A percentile compares a stretch with the other conserved stretches of the same genome.
Evolutionary conservation across 2,888 invertebrate species (phyloP).

Genomic region (Tillus elongatus): DNA sequence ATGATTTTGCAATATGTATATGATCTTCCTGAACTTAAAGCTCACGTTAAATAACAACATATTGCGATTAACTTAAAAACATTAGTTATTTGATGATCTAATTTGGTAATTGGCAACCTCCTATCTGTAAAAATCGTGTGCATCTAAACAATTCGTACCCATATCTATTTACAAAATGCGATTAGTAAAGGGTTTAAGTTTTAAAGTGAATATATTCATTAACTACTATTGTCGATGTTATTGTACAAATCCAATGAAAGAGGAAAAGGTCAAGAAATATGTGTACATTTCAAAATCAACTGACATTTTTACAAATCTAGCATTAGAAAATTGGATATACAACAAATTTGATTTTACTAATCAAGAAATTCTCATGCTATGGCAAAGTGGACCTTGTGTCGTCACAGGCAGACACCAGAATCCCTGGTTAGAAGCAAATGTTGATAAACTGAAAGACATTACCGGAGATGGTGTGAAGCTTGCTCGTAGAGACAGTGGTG

Average conservation of each 20-base stretch:
- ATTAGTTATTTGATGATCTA: no score
- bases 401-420: conserved; percentile 92
- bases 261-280: conserved; percentile 59
- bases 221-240: no score
- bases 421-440: conserved; percentile 87
- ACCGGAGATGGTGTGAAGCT: conserved; percentile 58
- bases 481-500: conserved; percentile 88
- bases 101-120: no score
- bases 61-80: no score
- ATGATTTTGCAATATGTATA: no score
- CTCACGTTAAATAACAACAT: no score
- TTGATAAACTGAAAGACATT: conserved; percentile 48
- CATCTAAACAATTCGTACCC: no score
- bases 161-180: no score
- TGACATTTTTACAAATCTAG: conserved; percentile 87
- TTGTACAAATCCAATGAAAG: conserved; percentile 9
- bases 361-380: conserved; percentile 79
- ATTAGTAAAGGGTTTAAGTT: no score
- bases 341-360: conserved; percentile 73
- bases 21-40: no score
- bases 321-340: conserved; percentile 94
- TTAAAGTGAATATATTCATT: no score
- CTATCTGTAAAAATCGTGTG: no score
- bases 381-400: conserved; percentile 89
- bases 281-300: conserved; percentile 87